A percentile compares a stretch with the other conserved stretches of the same genome.
phyloP scores from a whole-genome alignment of 2,797 vertebrate genomes.

The Jordanella pulchra region DNA sequence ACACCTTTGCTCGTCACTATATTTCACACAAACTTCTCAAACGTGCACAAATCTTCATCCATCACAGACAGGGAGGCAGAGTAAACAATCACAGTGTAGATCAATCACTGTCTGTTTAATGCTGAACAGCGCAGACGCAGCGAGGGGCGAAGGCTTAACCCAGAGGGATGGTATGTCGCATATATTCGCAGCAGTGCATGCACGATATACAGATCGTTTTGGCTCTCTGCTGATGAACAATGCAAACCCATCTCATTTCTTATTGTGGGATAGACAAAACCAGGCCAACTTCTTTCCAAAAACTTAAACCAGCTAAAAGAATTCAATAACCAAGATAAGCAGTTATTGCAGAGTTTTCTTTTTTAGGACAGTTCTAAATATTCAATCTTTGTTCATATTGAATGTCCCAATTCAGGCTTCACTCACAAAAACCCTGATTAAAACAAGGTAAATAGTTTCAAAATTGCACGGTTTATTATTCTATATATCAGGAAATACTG shows the following conservation, averaged over 20 bases:
- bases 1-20: constrained; percentile 17
- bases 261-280: neutral
- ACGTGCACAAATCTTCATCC: constrained; percentile 67
- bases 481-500: neutral
- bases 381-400: no score
- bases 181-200: neutral
- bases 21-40: constrained; percentile 65
- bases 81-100: constrained; percentile 77
- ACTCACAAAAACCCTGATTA: neutral
- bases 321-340: neutral
- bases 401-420: neutral
- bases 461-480: neutral
- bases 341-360: neutral
- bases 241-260: neutral
- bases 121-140: constrained; percentile 26
- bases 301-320: neutral
- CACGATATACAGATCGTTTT: constrained; percentile 9
- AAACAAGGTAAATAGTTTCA: neutral
- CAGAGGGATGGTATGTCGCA: constrained; percentile 27
- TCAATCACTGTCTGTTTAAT: constrained; percentile 81
- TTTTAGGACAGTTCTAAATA: neutral
- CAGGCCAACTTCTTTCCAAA: neutral
- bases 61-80: constrained; percentile 74
- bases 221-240: neutral
- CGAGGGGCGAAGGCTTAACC: constrained; percentile 31